Conservation (phyloP, 1,140 invertebrate species). For the Drosophila orosa region DNA sequence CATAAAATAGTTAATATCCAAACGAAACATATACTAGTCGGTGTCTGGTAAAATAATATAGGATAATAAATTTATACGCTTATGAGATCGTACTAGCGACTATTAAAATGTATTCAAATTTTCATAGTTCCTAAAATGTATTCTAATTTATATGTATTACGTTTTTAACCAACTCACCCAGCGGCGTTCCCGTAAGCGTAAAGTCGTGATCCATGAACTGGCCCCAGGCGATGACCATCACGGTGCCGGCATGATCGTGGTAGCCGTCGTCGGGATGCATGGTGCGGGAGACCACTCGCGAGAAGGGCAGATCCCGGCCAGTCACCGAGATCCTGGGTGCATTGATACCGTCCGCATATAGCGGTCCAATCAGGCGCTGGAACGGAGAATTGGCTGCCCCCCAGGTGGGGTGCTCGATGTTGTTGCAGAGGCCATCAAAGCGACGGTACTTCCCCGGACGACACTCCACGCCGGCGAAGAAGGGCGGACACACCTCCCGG, state of each 20-base stretch:
- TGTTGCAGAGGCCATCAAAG: conserved; percentile 96
- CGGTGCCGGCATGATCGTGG: conserved; percentile 96
- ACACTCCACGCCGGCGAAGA: conserved; percentile 94
- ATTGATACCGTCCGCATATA: conserved; percentile 92
- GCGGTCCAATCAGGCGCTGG: conserved; percentile 90
- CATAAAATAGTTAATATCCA: too few species aligned
- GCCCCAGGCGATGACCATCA: conserved; percentile 97
- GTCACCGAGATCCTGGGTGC: conserved; percentile 90
- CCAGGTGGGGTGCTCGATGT: conserved; percentile 95
- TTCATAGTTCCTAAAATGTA: not conserved
- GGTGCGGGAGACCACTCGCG: conserved; percentile 93
- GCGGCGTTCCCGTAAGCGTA: conserved; percentile 93
- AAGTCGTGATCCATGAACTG: conserved; percentile 98
- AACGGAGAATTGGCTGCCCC: conserved; percentile 94
- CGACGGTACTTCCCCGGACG: conserved; percentile 95
- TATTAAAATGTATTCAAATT: not conserved
- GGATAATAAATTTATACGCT: not conserved
- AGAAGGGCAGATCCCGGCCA: conserved; percentile 90
- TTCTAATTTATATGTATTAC: not conserved
- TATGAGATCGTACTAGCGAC: not conserved
- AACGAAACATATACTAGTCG: not conserved
- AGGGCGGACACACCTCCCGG: conserved; percentile 93
- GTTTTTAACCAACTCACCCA: conserved; percentile 86
- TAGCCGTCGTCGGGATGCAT: conserved; percentile 96
- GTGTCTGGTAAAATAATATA: not conserved